Conservation (phyloP, 2,113 vertebrate species). For the Aphyosemion australe region DNA sequence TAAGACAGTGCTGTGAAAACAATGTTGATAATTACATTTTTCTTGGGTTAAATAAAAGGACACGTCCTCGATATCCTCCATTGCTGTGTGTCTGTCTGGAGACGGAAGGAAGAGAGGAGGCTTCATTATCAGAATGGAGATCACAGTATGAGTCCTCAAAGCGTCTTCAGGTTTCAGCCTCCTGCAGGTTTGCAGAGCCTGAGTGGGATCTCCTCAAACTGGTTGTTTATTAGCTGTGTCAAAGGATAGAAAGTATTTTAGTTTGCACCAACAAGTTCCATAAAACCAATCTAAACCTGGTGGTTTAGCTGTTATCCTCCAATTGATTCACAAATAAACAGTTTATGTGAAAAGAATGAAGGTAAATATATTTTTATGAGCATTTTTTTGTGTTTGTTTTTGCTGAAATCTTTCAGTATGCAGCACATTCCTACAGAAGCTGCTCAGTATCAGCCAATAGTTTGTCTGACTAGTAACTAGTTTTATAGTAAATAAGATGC, state of each 20-base stretch:
- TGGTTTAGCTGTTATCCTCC: background rate
- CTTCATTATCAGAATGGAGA: slow-evolving; percentile 18
- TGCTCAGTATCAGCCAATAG: background rate
- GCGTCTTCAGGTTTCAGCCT: slow-evolving; percentile 29
- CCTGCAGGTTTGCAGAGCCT: slow-evolving; percentile 20
- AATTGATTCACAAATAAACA: background rate
- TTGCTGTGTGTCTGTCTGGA: background rate
- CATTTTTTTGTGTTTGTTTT: background rate
- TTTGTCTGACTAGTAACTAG: no score
- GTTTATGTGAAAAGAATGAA: background rate
- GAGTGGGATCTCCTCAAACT: background rate
- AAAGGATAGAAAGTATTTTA: background rate
- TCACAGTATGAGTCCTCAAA: slow-evolving; percentile 11
- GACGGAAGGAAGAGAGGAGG: slow-evolving; percentile 5
- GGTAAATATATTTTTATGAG: background rate
- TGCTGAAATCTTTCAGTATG: background rate
- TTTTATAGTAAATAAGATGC: no score
- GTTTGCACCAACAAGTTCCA: slow-evolving; percentile 16
- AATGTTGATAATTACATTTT: no score
- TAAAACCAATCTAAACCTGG: slow-evolving; percentile 8
- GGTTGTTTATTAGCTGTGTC: background rate
- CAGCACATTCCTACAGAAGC: background rate
- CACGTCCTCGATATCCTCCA: no score
- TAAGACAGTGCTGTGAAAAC: no score
- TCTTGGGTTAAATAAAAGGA: no score